Evolutionary conservation across 1,140 invertebrate species (phyloP).

Genomic region (Drosophila pandora): DNA sequence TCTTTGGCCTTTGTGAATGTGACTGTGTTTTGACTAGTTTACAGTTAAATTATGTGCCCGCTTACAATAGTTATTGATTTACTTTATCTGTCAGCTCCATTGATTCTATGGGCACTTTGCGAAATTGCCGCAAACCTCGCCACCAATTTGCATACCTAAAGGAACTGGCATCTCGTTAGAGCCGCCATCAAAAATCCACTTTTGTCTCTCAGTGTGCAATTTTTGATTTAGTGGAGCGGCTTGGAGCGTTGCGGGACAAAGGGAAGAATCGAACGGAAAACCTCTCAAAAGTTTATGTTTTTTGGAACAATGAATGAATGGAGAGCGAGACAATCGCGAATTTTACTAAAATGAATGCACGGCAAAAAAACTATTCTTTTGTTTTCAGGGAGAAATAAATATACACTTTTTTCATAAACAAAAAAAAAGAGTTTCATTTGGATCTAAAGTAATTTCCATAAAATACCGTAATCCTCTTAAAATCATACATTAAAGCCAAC

Average conservation of each 20-base stretch:
- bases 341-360: too few relatives aligned
- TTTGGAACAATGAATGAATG: slow-evolving; percentile 32
- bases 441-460: too few relatives aligned
- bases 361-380: not conserved
- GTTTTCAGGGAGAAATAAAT: not conserved
- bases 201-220: slow-evolving; percentile 33
- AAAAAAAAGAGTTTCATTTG: not conserved
- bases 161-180: slow-evolving; percentile 1
- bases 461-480: not conserved
- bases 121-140: slow-evolving; percentile 27
- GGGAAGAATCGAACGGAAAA: slow-evolving; percentile 32
- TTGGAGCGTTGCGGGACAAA: slow-evolving; percentile 28
- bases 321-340: not conserved
- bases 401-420: not conserved
- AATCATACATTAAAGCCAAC: not conserved
- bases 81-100: slow-evolving; percentile 39
- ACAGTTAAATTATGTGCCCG: slow-evolving; percentile 39
- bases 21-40: slow-evolving; percentile 45
- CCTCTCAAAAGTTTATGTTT: slow-evolving; percentile 9
- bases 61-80: slow-evolving; percentile 32
- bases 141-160: slow-evolving; percentile 35
- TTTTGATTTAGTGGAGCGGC: slow-evolving; percentile 39
- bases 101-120: slow-evolving; percentile 27
- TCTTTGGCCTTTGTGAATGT: slow-evolving; percentile 25
- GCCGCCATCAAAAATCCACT: not conserved